Conservation (phyloP, 2,113 vertebrate genomes). For the Triplophysa rosa region DNA sequence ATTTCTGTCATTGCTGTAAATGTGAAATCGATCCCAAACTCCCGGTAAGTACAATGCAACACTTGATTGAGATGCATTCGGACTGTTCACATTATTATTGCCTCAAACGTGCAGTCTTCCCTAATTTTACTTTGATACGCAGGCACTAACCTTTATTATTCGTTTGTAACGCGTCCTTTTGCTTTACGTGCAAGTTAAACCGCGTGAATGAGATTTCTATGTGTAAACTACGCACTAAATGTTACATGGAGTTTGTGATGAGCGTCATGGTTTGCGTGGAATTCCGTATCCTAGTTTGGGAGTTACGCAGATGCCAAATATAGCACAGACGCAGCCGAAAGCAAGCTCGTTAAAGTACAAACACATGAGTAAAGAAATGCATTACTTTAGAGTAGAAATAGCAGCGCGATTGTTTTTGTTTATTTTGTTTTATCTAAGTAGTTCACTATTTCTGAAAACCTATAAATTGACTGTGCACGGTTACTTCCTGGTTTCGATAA, state of each 20-base stretch:
- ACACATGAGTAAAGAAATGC: background rate
- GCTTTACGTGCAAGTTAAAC: background rate
- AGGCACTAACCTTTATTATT: background rate
- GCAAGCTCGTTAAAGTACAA: background rate
- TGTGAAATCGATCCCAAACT: slow-evolving; percentile 86
- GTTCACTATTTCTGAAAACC: no score
- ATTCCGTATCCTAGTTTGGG: slow-evolving; percentile 55
- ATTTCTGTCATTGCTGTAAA: slow-evolving; percentile 93
- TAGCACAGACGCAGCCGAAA: slow-evolving; percentile 18
- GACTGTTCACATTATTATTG: background rate
- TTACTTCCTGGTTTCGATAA: no score
- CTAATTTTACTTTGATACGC: background rate
- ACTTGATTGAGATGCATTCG: background rate
- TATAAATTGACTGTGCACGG: no score
- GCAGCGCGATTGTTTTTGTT: no score
- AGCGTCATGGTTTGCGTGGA: slow-evolving; percentile 41
- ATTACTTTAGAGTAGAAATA: background rate
- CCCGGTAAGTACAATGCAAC: slow-evolving; percentile 80
- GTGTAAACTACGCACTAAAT: background rate
- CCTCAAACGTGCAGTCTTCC: background rate
- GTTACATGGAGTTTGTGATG: background rate
- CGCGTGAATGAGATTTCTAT: background rate
- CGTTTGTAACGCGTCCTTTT: background rate
- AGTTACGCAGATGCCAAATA: slow-evolving; percentile 43
- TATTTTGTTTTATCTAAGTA: no score